Evolutionary conservation across 2,113 vertebrate species (phyloP).

Genomic region (Pithys albifrons): DNA sequence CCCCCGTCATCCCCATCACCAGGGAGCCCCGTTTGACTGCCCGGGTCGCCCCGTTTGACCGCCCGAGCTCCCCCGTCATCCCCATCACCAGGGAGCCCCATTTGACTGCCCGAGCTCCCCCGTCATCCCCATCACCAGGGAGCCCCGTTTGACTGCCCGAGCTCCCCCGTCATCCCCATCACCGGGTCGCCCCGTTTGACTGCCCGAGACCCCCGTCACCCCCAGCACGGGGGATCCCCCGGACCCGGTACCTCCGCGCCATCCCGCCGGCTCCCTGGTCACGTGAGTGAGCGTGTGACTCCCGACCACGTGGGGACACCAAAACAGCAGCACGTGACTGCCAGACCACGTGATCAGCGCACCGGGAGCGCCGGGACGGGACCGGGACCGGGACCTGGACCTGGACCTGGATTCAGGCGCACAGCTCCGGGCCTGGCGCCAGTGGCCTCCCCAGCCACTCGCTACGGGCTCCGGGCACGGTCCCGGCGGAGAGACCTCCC

Average conservation of each 20-base stretch:
- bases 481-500: no score
- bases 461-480: no score
- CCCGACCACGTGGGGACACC: neutral
- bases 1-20: neutral
- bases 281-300: neutral
- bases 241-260: neutral
- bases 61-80: neutral
- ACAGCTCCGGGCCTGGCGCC: neutral
- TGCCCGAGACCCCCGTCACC: no score
- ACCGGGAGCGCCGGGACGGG: neutral
- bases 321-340: neutral
- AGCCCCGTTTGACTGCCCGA: neutral
- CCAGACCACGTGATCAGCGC: fast-evolving
- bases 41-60: neutral
- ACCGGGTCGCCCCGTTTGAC: fast-evolving
- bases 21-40: no score
- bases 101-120: neutral
- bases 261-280: neutral
- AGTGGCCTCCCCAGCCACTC: fast-evolving
- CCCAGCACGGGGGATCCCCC: neutral
- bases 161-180: no score
- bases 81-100: neutral
- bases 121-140: no score
- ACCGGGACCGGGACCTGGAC: neutral
- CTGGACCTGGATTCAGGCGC: neutral